Conservation (phyloP, 1,140 invertebrate genomes). For the Proales similis region DNA sequence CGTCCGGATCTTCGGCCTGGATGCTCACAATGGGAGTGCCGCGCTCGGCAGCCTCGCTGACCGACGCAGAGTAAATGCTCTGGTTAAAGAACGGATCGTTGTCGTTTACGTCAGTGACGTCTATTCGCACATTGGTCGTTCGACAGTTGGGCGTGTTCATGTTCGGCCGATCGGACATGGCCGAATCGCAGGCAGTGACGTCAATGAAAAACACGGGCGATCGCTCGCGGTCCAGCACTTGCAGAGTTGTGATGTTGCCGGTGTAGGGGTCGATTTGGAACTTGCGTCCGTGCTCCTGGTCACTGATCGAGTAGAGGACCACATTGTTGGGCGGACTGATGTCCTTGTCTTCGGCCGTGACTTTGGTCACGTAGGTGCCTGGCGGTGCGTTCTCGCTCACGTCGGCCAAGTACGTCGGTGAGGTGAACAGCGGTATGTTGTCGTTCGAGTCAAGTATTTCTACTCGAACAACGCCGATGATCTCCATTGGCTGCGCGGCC, state of each 20-base stretch:
- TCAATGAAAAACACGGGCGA: slow-evolving; percentile 88
- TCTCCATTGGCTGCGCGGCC: slow-evolving; percentile 82
- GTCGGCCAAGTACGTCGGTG: slow-evolving; percentile 81
- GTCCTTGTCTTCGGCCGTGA: slow-evolving; percentile 91
- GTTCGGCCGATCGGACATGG: slow-evolving; percentile 71
- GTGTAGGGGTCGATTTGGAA: slow-evolving; percentile 87
- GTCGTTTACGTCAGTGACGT: slow-evolving; percentile 94
- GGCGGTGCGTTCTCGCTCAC: slow-evolving; percentile 65
- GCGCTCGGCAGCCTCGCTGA: slow-evolving; percentile 94
- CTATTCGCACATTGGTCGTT: slow-evolving; percentile 64
- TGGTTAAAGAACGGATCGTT: slow-evolving; percentile 95
- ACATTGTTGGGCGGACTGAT: slow-evolving; percentile 54
- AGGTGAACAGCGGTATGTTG: slow-evolving; percentile 85
- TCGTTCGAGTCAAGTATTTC: slow-evolving; percentile 79
- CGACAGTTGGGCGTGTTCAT: slow-evolving; percentile 33
- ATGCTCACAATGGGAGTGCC: slow-evolving; percentile 90
- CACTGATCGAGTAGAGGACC: slow-evolving; percentile 33
- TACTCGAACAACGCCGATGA: slow-evolving; percentile 81
- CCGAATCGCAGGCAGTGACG: slow-evolving; percentile 82
- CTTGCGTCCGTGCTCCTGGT: not conserved
- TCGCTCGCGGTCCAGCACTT: slow-evolving; percentile 85
- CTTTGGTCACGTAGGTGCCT: slow-evolving; percentile 87
- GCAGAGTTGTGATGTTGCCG: slow-evolving; percentile 84
- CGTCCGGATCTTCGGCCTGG: slow-evolving; percentile 94
- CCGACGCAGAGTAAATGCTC: slow-evolving; percentile 85